Conservation (phyloP, 2,113 vertebrate genomes). For the zebrafish (Danio rerio) region GRCz12tu NC_133198.1:33884001-33884500, state of each 20-base stretch:
- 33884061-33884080: too few species aligned
- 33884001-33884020: too few species aligned
- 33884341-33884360: not conserved
- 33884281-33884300: not conserved
- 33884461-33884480: slow-evolving; percentile 75
- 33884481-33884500: slow-evolving; percentile 68
- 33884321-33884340: not conserved
- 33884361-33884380: slow-evolving; percentile 92
- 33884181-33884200: too few species aligned
- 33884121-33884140: too few species aligned
- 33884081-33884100: too few species aligned
- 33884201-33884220: too few species aligned
- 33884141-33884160: too few species aligned
- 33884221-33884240: too few species aligned
- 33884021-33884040: too few species aligned
- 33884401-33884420: slow-evolving; percentile 92
- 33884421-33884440: slow-evolving; percentile 89
- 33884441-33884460: slow-evolving; percentile 86
- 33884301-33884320: not conserved
- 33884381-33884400: slow-evolving; percentile 90
- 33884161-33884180: too few species aligned
- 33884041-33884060: too few species aligned
- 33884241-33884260: not conserved
- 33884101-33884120: too few species aligned
- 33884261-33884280: not conserved